Evolutionary conservation across 2,797 vertebrate genomes (phyloP), one percentile per base, ranked within the genome.

Genomic region (Phoxinus dragarum): DNA sequence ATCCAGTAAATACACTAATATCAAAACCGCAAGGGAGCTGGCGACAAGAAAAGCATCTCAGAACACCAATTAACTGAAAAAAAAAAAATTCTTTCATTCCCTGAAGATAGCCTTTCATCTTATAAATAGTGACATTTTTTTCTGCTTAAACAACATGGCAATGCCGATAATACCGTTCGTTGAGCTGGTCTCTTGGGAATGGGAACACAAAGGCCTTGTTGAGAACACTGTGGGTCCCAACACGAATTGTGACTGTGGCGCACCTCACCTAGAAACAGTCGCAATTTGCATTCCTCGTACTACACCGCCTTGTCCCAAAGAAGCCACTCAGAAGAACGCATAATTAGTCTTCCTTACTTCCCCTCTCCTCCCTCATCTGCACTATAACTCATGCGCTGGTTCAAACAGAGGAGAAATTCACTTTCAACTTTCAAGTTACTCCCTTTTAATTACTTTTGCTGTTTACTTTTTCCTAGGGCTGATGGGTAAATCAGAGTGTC

Each of bases 31-130:
- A 47, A 10, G 93, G 91, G 93, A 94, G 82, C 77, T 77, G 91
- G 91, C 88, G 87, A 94, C 91, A 92, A 91, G 88, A 82, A 92
- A 93, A 93, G 81, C 90, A 86, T 92, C 90, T 91, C 91, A 87
- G 89, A 92, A 92, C 92, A 92, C 86, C 92, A 92, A 95, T 94
- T 95, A 94, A 95, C 93, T 94, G 92, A 88, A 77, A 87, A 89
- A 83, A 61, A 93, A 90, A 87, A 92, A 94, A 94, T 94, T 93
- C 90, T 91, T 90, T 93, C 90, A 89, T 94, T 95, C 93, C 94
- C 94, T 4, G 88, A 94, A 95, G 94, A 95, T 88, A 89, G 86
- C 88, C 94, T 96, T 96, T 95, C 93, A 95, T 95, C 94, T 95
- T 93, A 93, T 94, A 95, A 96, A 95, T 92, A 94, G 93, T 93